Conservation (phyloP, 2,888 invertebrate genomes). For the Germaria angustata region DNA sequence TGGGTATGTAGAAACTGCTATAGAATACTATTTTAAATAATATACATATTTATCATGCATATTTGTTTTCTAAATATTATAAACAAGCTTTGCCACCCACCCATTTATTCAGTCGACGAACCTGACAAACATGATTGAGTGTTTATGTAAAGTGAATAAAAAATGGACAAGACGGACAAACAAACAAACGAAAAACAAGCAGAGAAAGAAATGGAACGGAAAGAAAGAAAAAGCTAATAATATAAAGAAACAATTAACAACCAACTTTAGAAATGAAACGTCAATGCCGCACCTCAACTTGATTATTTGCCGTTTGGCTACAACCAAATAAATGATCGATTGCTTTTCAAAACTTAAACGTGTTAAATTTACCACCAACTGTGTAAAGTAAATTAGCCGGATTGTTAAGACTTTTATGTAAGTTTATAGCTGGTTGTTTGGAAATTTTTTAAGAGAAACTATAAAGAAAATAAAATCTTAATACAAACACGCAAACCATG, state of each 20-base stretch:
- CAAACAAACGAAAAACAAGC: neutral
- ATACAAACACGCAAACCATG: constrained; percentile 16
- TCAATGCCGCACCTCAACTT: constrained; percentile 60
- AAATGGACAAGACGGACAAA: neutral
- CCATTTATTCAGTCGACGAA: neutral
- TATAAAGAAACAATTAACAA: constrained; percentile 56
- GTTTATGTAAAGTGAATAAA: constrained; percentile 29
- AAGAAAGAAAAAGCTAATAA: constrained; percentile 15
- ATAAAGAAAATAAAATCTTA: constrained; percentile 25
- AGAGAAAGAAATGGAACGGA: neutral
- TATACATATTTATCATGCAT: neutral
- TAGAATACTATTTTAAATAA: no score
- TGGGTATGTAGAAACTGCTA: no score
- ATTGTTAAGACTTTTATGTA: constrained; percentile 7
- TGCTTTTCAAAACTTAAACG: constrained; percentile 60
- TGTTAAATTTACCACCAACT: constrained; percentile 70
- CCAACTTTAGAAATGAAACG: constrained; percentile 53
- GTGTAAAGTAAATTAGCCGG: constrained; percentile 68
- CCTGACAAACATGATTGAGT: constrained; percentile 49
- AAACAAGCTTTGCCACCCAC: neutral
- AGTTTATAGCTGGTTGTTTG: constrained; percentile 8
- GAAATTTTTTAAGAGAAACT: constrained; percentile 16
- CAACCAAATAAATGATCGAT: constrained; percentile 63
- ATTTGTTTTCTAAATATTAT: neutral
- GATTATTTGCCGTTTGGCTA: constrained; percentile 52